Evolutionary conservation across 1,140 invertebrate species (phyloP), one percentile per base, ranked within the genome.

Genomic region (Papilio polyxenes): DNA sequence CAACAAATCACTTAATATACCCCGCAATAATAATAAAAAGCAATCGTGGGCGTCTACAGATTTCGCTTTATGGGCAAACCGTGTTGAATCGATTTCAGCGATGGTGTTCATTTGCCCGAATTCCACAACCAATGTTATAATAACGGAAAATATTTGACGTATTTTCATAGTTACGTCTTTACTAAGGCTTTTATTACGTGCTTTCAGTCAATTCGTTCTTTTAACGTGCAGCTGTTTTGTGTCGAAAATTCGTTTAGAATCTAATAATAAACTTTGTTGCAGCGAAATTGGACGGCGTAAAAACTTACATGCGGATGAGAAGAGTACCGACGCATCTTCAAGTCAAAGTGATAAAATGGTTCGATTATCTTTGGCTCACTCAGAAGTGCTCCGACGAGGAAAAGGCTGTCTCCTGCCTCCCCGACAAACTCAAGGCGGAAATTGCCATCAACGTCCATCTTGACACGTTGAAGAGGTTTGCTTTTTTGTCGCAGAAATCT

Each of bases 361-460:
- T 99, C 94, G 99, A 99, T 95, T 99, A 99, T 93, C 96, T 99
- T 83, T 99, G 99, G 99, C 96, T 99, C 83, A 99, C 98, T 82
- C 98, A 99, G 95, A 99, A 99, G 94, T 99, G 98, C 91, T 99
- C 98, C 0, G 98, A 99, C 92, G 99, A 99, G 93, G 98, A 99
- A 92, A 98, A 97, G 93, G 98, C 98, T 75, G 98, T 99, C 83
- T 98, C 97, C 88, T 99, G 98, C 95, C 96, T 99, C 89, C 98
- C 98, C 88, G 98, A 99, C 95, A 99, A 99, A 95, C 95, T 99
- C 84, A 99, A 99, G 95, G 98, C 98, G 56, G 99, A 99, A 95
- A 99, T 99, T 87, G 99, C 99, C 85, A 99, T 99, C 94, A 99
- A 99, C 95, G 99, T 99, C 83, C 99, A 99, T 94, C 96, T 99